Evolutionary conservation across 2,113 vertebrate genomes (phyloP).

Genomic region (Theropithecus gelada): DNA sequence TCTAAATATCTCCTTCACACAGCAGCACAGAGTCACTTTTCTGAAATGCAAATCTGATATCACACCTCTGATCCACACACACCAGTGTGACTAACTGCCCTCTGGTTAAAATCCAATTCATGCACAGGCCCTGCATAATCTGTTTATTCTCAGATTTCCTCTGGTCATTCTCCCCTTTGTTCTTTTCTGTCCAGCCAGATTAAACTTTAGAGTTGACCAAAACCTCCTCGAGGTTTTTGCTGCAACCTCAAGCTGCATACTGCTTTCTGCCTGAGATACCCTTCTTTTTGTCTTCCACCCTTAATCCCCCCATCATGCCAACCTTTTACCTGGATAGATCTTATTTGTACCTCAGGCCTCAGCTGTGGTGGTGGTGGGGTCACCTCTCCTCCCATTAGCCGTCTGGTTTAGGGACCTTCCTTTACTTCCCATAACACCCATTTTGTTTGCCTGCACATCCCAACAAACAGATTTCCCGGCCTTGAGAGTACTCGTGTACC

Average conservation of each 20-base stretch:
- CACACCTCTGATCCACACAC: not conserved
- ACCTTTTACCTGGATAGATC: not conserved
- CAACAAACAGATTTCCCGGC: not conserved
- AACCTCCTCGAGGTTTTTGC: not conserved
- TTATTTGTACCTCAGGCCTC: not conserved
- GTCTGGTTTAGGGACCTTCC: not conserved
- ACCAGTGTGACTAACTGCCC: not conserved
- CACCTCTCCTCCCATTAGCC: not conserved
- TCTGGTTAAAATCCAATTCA: not conserved
- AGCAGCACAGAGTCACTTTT: not conserved
- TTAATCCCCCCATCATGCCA: not conserved
- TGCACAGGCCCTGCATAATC: not conserved
- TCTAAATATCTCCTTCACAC: not conserved
- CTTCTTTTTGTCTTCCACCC: not conserved
- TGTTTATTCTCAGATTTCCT: not conserved
- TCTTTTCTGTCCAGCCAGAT: not conserved
- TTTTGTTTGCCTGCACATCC: not conserved
- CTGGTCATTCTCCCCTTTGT: not conserved
- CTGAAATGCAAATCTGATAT: not conserved
- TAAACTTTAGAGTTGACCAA: not conserved
- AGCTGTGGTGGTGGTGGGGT: not conserved
- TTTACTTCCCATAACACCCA: not conserved
- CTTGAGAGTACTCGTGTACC: not conserved
- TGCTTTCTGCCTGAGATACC: not conserved
- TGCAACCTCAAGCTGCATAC: no score